Conservation (phyloP, 2,888 invertebrate genomes). For the Tenthredo amoena region DNA sequence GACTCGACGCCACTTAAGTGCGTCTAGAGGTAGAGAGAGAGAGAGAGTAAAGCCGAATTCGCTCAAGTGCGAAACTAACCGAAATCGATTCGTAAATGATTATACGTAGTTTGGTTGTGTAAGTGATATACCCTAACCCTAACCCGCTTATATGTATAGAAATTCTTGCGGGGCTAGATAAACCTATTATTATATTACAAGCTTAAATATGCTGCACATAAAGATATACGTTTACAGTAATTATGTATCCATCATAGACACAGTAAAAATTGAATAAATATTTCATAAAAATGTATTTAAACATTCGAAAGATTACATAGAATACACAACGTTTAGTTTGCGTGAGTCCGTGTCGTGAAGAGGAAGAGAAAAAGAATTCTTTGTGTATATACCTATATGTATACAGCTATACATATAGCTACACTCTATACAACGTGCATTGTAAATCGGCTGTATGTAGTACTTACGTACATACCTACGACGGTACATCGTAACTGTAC, state of each 20-base stretch:
- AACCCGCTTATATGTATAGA: neutral
- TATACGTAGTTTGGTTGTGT: conserved; percentile 5
- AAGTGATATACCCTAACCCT: neutral
- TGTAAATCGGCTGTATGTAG: neutral
- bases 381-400: neutral
- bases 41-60: conserved; percentile 6
- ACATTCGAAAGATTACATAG: neutral
- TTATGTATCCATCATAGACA: neutral
- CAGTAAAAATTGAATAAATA: neutral
- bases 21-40: conserved; percentile 19
- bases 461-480: neutral
- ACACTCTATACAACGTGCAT: neutral
- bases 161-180: neutral
- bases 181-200: conserved; percentile 2
- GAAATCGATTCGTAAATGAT: conserved; percentile 38
- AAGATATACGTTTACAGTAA: neutral
- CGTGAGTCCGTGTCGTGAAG: neutral
- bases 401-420: neutral
- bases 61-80: conserved; percentile 32
- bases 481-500: neutral
- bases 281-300: neutral
- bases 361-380: neutral
- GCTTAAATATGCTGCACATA: neutral
- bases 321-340: neutral
- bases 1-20: conserved; percentile 49